A percentile compares a stretch with the other conserved stretches of the same genome.
Conservation (phyloP, 2,888 invertebrate species). For the Macrosoma leucophasiata region DNA sequence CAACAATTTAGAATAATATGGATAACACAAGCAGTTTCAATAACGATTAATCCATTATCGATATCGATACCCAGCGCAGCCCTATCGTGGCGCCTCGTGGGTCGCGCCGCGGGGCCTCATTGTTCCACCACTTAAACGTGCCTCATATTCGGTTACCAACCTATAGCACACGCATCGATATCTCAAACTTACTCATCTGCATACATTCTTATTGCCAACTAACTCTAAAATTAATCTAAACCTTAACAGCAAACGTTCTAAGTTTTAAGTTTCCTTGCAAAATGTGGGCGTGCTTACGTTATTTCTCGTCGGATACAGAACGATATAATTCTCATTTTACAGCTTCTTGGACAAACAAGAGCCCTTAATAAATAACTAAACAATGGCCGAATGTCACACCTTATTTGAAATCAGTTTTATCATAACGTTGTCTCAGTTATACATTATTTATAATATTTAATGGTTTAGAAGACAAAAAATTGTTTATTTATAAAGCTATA, state of each 20-base stretch:
- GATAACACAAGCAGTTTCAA: background rate
- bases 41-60: conserved; percentile 26
- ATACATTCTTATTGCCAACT: conserved; percentile 36
- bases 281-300: conserved; percentile 18
- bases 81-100: conserved; percentile 60
- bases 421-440: conserved; percentile 29
- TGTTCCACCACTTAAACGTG: conserved; percentile 63
- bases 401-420: conserved; percentile 62
- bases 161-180: conserved; percentile 66
- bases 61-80: conserved; percentile 29
- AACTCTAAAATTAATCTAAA: conserved; percentile 21
- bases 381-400: conserved; percentile 64
- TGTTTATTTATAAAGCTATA: conserved; percentile 39
- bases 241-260: conserved; percentile 14
- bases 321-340: conserved; percentile 69
- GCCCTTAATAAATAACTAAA: conserved; percentile 59
- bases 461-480: conserved; percentile 27
- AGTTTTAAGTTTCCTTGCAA: conserved; percentile 26
- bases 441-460: conserved; percentile 27
- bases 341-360: conserved; percentile 59
- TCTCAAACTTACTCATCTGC: conserved; percentile 25
- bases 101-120: conserved; percentile 61
- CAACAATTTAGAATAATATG: background rate
- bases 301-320: conserved; percentile 25
- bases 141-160: conserved; percentile 72